These are phyloP conservation scores for Thrips palmi DNA, from an alignment of 1,140 invertebrate genomes.

Conservation along the genomic window DNA sequence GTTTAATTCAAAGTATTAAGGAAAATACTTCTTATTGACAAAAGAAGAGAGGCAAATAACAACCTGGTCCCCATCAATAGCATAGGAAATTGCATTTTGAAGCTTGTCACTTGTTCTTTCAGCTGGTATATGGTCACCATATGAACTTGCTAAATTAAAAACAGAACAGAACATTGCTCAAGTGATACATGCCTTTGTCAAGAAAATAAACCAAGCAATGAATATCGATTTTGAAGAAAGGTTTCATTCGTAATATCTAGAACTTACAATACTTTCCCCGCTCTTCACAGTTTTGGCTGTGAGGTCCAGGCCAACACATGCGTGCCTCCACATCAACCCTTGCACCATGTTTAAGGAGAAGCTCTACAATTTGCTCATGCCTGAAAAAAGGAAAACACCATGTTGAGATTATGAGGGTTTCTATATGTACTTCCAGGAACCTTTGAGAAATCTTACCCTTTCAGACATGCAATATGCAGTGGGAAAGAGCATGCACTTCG, in stretches of 20 bases:
- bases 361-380: constrained; percentile 28
- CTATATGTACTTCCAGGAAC: not conserved
- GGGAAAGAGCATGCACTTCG: constrained; percentile 49
- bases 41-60: constrained; percentile 21
- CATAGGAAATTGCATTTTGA: constrained; percentile 52
- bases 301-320: constrained; percentile 48
- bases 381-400: constrained; percentile 14
- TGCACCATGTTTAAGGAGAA: constrained; percentile 28
- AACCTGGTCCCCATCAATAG: constrained; percentile 51
- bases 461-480: constrained; percentile 49
- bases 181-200: too few species aligned
- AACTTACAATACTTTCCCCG: constrained; percentile 31
- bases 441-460: constrained; percentile 27
- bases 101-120: constrained; percentile 34
- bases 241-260: not conserved
- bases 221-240: not conserved
- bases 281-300: constrained; percentile 50
- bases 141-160: constrained; percentile 15
- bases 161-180: constrained; percentile 10
- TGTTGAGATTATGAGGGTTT: not conserved
- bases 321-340: constrained; percentile 26
- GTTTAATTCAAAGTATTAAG: not conserved
- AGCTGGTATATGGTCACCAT: constrained; percentile 20
- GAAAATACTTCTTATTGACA: too few species aligned
- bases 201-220: constrained; percentile 4